phyloP scores from a whole-genome alignment of 2,888 invertebrate species.

The Drosophila silvestris region DNA sequence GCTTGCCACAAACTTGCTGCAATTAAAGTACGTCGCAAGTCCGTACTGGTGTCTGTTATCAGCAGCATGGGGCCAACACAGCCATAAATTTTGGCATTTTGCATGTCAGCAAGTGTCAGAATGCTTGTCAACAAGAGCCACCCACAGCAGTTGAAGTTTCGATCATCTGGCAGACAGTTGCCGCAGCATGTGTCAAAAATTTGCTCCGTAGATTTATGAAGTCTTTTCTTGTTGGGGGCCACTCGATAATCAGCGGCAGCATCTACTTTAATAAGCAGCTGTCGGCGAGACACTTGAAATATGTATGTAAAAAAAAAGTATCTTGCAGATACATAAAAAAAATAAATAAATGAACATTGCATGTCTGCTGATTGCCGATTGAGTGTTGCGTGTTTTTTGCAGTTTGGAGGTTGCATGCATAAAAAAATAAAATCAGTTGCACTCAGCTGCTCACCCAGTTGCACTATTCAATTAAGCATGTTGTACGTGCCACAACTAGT shows the following conservation, averaged over 20 bases:
- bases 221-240: constrained; percentile 54
- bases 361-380: constrained; percentile 68
- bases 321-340: constrained; percentile 55
- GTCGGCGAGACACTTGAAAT: constrained; percentile 74
- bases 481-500: constrained; percentile 46
- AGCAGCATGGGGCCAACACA: constrained; percentile 12
- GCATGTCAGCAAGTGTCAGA: constrained; percentile 71
- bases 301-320: constrained; percentile 53
- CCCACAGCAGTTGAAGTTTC: constrained; percentile 43
- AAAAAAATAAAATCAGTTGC: constrained; percentile 36
- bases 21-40: constrained; percentile 46
- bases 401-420: constrained; percentile 53
- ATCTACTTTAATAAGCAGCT: constrained; percentile 77
- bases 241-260: constrained; percentile 60
- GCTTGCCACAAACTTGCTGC: constrained; percentile 41
- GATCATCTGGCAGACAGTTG: constrained; percentile 47
- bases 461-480: constrained; percentile 68
- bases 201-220: constrained; percentile 67
- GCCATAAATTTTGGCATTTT: constrained; percentile 57
- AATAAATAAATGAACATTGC: constrained; percentile 33
- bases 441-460: constrained; percentile 21
- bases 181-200: constrained; percentile 50
- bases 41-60: constrained; percentile 1
- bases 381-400: constrained; percentile 70
- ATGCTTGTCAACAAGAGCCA: constrained; percentile 49